Conservation (phyloP, 2,888 invertebrate genomes). For the Diarsia brunnea region DNA sequence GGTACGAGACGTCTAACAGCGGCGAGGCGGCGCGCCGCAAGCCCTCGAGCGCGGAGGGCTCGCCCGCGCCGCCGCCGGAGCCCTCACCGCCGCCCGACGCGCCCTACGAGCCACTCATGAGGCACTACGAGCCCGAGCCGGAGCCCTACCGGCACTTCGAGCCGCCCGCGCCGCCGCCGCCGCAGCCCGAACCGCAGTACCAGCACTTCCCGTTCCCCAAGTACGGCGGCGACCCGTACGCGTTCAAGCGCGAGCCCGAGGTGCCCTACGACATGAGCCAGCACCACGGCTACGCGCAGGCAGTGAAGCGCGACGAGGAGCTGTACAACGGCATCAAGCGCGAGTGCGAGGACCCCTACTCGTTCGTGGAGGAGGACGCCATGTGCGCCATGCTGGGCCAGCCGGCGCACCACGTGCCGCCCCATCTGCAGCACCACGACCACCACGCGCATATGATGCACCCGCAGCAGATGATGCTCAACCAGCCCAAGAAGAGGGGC, state of each 20-base stretch:
- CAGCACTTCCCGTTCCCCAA: conserved; percentile 87
- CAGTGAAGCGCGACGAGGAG: conserved; percentile 83
- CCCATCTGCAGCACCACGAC: conserved; percentile 82
- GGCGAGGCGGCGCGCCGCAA: conserved; percentile 89
- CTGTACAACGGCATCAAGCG: conserved; percentile 89
- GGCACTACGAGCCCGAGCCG: conserved; percentile 78
- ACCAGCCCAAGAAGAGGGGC: conserved; percentile 95
- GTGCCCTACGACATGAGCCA: conserved; percentile 88
- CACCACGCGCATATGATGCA: conserved; percentile 82
- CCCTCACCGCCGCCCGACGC: conserved; percentile 77
- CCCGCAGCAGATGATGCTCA: conserved; percentile 87
- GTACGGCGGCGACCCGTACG: conserved; percentile 84
- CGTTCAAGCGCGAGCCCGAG: conserved; percentile 85
- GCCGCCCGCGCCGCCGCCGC: conserved; percentile 74
- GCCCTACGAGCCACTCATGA: conserved; percentile 77
- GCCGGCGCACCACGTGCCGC: conserved; percentile 77
- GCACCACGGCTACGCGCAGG: conserved; percentile 75
- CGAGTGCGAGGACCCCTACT: conserved; percentile 95
- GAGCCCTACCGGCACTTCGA: conserved; percentile 78
- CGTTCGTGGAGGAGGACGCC: conserved; percentile 95
- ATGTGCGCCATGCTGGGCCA: conserved; percentile 90
- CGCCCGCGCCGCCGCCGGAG: conserved; percentile 79
- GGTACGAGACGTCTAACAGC: conserved; percentile 96
- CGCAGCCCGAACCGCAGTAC: conserved; percentile 78
- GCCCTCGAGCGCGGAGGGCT: conserved; percentile 81